Evolutionary conservation across 2,888 invertebrate species (phyloP), one percentile per base, ranked within the genome.

Genomic region (Halictus quadricinctus): DNA sequence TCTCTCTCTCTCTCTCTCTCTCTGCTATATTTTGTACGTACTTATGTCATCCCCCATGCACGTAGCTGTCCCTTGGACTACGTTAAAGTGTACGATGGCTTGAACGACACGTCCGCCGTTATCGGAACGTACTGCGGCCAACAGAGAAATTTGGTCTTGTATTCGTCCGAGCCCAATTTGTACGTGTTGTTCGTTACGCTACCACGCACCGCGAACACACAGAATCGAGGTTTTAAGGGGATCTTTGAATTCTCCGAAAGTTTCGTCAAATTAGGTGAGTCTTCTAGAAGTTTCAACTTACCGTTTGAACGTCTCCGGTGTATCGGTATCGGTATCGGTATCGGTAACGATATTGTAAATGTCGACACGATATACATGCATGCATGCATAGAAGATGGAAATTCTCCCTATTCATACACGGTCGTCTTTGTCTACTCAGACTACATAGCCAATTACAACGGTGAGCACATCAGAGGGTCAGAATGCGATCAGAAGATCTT

Each of bases 401-500:
- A 36, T 5, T 36, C 36, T 36, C 36, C 36, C 4, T 36, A 36
- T 36, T 36, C 36, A 5, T 36, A 5, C 36, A 36, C 41, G 66
- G 21, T 81, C 18, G 54, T 70, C 29, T 82, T 46, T 74, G 48
- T 72, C 60, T 48, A 12, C 95, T 73, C 95, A 98, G 98, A 97
- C 96, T 98, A 98, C 96, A 98, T 98, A 96, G 97, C 97, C 95
- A 97, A 97, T 96, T 97, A 98, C 95, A 98, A 98, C 94, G 98
- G 98, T 90, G 97, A 98, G 96, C 99, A 99, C 95, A 98, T 99
- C 94, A 96, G 98, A 94, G 99, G 99, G 94, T 98, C 98, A 91
- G 99, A 99, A 95, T 99, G 99, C 96, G 99, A 99, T 96, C 99
- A 99, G 95, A 98, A 98, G 95, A 98, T 99, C 94, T 96, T 98